Evolutionary conservation across 30 jellyfish, hydroid and myxozoan species (phyloP).

Genomic region (Hydra vulgaris): DNA sequence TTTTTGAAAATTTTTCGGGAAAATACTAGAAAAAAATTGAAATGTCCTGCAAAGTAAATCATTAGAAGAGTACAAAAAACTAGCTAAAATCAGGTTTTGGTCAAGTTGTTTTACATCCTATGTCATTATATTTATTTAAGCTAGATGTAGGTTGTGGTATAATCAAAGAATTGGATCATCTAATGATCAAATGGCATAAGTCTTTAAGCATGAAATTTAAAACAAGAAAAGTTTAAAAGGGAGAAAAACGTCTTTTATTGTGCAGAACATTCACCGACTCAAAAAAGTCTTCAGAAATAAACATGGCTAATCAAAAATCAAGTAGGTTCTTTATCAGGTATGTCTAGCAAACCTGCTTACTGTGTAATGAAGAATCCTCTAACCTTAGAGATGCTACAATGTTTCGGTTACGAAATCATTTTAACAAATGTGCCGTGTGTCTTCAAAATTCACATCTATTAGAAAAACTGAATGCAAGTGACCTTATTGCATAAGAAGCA

Average conservation of each 20-base stretch:
- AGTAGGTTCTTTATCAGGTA: background rate
- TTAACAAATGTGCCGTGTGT: background rate
- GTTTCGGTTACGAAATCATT: background rate
- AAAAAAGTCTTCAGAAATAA: background rate
- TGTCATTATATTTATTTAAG: background rate
- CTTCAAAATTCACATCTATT: background rate
- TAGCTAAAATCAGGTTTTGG: background rate
- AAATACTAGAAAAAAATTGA: background rate
- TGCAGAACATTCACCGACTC: background rate
- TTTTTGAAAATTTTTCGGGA: too few species aligned
- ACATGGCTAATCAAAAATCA: background rate
- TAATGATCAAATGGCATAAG: background rate
- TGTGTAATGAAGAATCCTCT: too few species aligned
- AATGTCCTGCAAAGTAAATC: background rate
- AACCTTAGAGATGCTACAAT: too few species aligned
- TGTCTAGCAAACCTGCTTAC: background rate
- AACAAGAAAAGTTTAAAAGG: background rate
- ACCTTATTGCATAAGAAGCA: background rate
- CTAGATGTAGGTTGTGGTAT: background rate
- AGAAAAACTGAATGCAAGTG: background rate
- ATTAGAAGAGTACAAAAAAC: background rate
- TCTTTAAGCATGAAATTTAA: background rate
- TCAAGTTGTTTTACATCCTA: background rate
- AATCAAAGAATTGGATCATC: background rate
- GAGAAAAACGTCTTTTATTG: background rate